These are phyloP conservation scores for Ceyx cyanopectus DNA, from an alignment of 2,113 vertebrate species.

Conservation along the genomic window DNA sequence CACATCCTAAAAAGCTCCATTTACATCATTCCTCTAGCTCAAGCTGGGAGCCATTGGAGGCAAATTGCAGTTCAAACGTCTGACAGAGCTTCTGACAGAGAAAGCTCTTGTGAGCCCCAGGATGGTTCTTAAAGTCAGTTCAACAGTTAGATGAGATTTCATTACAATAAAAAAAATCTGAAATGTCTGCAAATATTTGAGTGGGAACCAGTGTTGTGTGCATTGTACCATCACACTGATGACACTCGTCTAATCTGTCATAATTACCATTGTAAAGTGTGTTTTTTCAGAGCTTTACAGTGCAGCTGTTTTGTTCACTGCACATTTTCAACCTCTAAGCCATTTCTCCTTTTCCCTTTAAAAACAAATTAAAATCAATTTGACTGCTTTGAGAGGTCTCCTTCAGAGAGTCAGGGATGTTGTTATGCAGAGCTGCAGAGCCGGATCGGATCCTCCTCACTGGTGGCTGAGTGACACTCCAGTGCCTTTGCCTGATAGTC, in stretches of 20 bases:
- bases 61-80: slow-evolving; percentile 41
- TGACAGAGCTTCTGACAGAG: not conserved
- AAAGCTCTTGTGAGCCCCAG: slow-evolving; percentile 18
- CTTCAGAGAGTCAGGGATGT: not conserved
- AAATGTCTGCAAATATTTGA: slow-evolving; percentile 65
- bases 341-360: slow-evolving; percentile 3
- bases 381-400: slow-evolving; percentile 14
- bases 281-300: slow-evolving; percentile 5
- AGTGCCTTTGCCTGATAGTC: not conserved
- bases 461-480: not conserved
- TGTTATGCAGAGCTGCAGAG: not conserved
- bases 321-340: not conserved
- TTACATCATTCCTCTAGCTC: slow-evolving; percentile 32
- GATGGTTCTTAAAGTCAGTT: slow-evolving; percentile 43
- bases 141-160: slow-evolving; percentile 43
- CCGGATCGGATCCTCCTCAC: not conserved
- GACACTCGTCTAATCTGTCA: slow-evolving; percentile 31
- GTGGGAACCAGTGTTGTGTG: slow-evolving; percentile 26
- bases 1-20: not conserved
- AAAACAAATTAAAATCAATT: slow-evolving; percentile 17
- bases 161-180: slow-evolving; percentile 49
- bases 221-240: slow-evolving; percentile 25
- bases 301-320: not conserved
- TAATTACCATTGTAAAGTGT: slow-evolving; percentile 50
- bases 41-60: slow-evolving; percentile 24